These are phyloP conservation scores for Spodoptera exigua DNA, from an alignment of 2,888 invertebrate species.

Conservation along the genomic window DNA sequence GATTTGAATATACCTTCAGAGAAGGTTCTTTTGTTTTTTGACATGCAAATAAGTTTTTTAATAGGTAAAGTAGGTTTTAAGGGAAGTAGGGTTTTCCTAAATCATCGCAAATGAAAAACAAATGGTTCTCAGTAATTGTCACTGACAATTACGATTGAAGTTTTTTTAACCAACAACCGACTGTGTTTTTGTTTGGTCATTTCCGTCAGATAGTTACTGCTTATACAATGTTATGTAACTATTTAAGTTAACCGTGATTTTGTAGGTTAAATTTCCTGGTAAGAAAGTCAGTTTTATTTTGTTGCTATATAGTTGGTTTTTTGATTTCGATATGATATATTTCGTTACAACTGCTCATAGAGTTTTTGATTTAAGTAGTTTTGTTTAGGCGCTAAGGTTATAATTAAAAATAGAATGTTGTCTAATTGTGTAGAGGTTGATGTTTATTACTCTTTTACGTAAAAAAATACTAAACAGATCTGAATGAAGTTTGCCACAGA, in stretches of 20 bases:
- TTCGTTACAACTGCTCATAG: too few species aligned
- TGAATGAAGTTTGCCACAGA: too few species aligned
- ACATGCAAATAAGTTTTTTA: too few species aligned
- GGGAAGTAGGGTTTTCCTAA: slow-evolving; percentile 34
- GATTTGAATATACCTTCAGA: too few species aligned
- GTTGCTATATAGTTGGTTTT: neutral
- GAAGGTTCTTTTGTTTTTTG: too few species aligned
- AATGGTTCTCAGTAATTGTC: slow-evolving; percentile 3
- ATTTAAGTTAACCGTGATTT: neutral
- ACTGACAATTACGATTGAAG: slow-evolving; percentile 3
- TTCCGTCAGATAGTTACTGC: slow-evolving; percentile 4
- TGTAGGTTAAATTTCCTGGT: slow-evolving; percentile 6
- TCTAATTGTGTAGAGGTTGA: too few species aligned
- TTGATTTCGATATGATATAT: neutral
- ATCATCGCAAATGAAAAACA: slow-evolving; percentile 28
- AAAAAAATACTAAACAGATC: too few species aligned
- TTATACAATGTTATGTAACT: slow-evolving; percentile 6
- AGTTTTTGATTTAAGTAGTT: too few species aligned
- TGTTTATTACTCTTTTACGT: too few species aligned
- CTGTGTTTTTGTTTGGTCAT: slow-evolving; percentile 14
- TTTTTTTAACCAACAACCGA: slow-evolving; percentile 2
- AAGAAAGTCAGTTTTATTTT: neutral
- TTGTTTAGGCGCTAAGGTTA: too few species aligned
- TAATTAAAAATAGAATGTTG: too few species aligned
- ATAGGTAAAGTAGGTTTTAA: neutral